Conservation (phyloP, 2,888 invertebrate species). For the Dynastes tityus region DNA sequence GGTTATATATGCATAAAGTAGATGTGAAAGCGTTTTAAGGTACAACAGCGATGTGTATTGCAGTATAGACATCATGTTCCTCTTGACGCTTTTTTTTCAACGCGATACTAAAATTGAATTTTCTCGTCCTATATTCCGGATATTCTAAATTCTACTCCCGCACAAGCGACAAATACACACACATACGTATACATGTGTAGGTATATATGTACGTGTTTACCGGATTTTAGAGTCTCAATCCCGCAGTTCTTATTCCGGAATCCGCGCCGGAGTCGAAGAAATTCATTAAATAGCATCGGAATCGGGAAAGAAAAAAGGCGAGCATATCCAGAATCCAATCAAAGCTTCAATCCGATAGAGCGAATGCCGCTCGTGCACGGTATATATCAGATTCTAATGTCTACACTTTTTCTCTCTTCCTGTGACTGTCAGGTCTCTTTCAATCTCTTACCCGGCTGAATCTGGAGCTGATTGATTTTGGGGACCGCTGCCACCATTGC, state of each 20-base stretch:
- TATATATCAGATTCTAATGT: conserved; percentile 60
- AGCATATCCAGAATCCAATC: conserved; percentile 63
- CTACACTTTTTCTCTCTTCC: conserved; percentile 58
- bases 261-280: conserved; percentile 42
- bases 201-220: conserved; percentile 8
- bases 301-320: conserved; percentile 50
- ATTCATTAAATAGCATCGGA: conserved; percentile 57
- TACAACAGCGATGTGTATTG: background rate
- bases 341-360: conserved; percentile 61
- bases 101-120: conserved; percentile 28
- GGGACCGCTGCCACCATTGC: conserved; percentile 48
- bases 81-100: background rate
- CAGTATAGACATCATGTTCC: background rate
- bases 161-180: background rate
- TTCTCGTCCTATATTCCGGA: conserved; percentile 18
- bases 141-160: conserved; percentile 23
- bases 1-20: no score
- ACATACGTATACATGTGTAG: background rate
- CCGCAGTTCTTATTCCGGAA: conserved; percentile 26
- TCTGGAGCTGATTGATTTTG: conserved; percentile 62
- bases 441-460: conserved; percentile 59
- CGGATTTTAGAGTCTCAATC: conserved; percentile 30
- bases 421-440: conserved; percentile 62
- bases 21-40: no score
- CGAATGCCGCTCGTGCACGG: conserved; percentile 51